Evolutionary conservation across 2,113 vertebrate genomes (phyloP).

Genomic region (Neotoma lepida): DNA sequence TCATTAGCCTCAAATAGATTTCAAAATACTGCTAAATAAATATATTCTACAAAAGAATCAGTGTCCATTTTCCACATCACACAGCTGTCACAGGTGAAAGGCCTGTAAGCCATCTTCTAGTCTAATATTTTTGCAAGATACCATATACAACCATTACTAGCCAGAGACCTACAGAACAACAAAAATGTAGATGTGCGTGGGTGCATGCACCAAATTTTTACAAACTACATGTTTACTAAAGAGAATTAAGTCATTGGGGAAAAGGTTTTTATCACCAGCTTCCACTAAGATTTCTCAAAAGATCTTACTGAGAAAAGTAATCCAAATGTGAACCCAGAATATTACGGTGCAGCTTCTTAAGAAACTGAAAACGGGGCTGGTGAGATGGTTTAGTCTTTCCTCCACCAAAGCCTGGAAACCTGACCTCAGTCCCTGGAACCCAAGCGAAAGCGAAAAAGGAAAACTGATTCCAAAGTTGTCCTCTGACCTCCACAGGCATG

Average conservation of each 20-base stretch:
- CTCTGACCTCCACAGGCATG: background rate
- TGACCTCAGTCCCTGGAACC: background rate
- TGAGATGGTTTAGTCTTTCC: background rate
- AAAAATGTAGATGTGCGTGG: background rate
- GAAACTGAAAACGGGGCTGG: background rate
- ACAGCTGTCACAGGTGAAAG: background rate
- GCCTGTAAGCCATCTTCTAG: background rate
- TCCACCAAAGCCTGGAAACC: background rate
- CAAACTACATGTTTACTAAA: background rate
- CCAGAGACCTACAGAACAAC: background rate
- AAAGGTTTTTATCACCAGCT: background rate
- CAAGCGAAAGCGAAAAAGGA: background rate
- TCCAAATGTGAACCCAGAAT: background rate
- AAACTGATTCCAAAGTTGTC: background rate
- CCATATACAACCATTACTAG: background rate
- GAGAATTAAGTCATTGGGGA: background rate
- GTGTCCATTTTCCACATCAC: background rate
- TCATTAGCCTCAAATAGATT: background rate
- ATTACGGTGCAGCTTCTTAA: background rate
- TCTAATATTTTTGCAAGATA: background rate
- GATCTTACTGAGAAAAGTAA: background rate
- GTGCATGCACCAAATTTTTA: background rate
- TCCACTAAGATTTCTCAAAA: conserved; percentile 20
- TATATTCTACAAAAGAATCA: background rate
- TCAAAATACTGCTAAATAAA: conserved; percentile 44